Evolutionary conservation across 2,797 vertebrate species (phyloP).

Genomic region (Notolabrus celidotus): DNA sequence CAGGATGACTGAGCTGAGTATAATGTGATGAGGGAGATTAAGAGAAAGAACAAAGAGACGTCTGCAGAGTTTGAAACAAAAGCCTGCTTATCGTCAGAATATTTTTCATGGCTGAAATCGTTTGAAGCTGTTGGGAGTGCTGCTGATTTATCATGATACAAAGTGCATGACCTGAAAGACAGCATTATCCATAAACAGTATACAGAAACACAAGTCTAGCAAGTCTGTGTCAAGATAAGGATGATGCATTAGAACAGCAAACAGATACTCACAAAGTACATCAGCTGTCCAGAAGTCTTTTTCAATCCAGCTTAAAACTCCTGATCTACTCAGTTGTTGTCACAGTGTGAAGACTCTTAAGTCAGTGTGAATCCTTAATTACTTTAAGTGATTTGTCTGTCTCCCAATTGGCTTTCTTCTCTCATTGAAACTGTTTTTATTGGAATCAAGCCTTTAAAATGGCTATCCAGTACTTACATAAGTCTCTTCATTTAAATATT

Average conservation of each 20-base stretch:
- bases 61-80: background rate
- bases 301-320: constrained; percentile 2
- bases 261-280: constrained; percentile 5
- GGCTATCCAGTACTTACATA: too few relatives aligned
- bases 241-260: constrained; percentile 29
- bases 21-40: background rate
- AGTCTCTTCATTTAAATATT: constrained; percentile 7
- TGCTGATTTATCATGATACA: background rate
- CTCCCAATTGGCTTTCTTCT: background rate
- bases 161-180: background rate
- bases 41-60: background rate
- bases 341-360: constrained; percentile 2
- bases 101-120: background rate
- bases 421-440: background rate
- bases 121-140: constrained; percentile 3
- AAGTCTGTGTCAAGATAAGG: constrained; percentile 10
- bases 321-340: constrained; percentile 22
- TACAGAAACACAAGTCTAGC: background rate
- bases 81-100: background rate
- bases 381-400: background rate
- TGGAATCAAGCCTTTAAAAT: constrained; percentile 5
- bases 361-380: constrained; percentile 12
- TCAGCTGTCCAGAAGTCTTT: constrained; percentile 15
- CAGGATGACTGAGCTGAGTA: constrained; percentile 7
- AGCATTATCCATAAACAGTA: constrained; percentile 4